phyloP scores from a whole-genome alignment of 2,797 vertebrate species.

The Graptemys geographica region DNA sequence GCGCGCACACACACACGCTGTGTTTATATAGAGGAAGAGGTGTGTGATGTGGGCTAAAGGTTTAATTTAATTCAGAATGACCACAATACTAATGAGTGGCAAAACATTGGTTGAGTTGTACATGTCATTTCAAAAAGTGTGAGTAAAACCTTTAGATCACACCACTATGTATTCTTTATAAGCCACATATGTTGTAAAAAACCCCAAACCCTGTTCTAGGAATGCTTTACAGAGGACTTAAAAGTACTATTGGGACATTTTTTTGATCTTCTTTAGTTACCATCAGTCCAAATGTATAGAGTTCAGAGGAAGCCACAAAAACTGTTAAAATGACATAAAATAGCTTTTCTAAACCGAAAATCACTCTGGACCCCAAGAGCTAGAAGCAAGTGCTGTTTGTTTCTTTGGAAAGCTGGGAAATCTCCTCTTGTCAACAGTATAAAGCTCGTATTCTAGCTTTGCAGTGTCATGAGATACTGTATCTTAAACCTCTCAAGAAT shows the following conservation, averaged over 20 bases:
- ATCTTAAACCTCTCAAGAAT: neutral
- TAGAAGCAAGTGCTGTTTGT: neutral
- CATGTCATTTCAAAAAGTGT: rapidly evolving
- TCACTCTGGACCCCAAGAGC: neutral
- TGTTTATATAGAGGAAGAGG: neutral
- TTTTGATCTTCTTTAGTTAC: neutral
- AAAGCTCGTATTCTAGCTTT: neutral
- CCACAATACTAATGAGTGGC: neutral
- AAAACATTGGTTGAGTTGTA: neutral
- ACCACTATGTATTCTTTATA: neutral
- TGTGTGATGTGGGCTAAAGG: neutral
- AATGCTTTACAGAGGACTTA: neutral
- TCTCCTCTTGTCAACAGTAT: neutral
- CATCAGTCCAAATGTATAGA: neutral
- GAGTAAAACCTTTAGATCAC: neutral
- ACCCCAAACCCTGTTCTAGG: neutral
- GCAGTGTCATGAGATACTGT: neutral
- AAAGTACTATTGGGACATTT: neutral
- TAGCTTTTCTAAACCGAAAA: neutral
- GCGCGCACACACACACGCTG: neutral
- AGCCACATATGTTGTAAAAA: neutral
- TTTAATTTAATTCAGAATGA: neutral
- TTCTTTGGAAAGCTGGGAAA: neutral
- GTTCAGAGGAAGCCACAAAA: neutral
- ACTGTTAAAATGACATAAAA: neutral